Base-by-base conservation (phyloP, 2,888 invertebrate species). In the Nemoura dubitans region DNA sequence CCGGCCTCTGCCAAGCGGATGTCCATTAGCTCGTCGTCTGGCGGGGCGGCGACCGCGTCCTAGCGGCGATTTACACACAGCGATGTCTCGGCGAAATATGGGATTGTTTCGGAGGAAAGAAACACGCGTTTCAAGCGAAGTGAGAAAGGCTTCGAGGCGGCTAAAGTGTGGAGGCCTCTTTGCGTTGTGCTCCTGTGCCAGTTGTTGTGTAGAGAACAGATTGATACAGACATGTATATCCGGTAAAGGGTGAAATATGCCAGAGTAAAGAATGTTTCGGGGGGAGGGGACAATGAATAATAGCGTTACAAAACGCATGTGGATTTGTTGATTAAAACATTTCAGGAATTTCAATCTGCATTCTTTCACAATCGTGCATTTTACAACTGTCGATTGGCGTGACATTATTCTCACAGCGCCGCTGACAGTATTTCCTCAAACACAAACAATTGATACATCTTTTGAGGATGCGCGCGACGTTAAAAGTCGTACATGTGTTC, bases 101-200 rank as follows among this genome's bases (percentile, higher is more conserved):
- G 78, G 78, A 78, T 78, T 78, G 78, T 78, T 78, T 78, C n/a
- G 5, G 28, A 78, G 21, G 59, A 59, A 59, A 59, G 59, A 59
- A 21, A 21, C n/a, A n/a, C n/a, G 21, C 59, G 59, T 21, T n/a
- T n/a, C n/a, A n/a, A n/a, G 21, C 10, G 59, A 59, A 59, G 59
- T 59, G 59, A 59, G 21, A 59, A 36, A 36, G 36, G 36, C 3
- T 36, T 3, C 36, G 36, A 59, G 59, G 14, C 21, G 59, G 14
- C 3, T 7, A 59, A 21, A 59, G 36, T 21, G 59, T 14, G 59
- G n/a, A n/a, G n/a, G 14, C 14, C 59, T 59, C 21, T 59, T 59
- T 59, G 59, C 21, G 21, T 59, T 59, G 59, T 59, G 16, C 21
- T 59, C 59, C 14, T 59, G 21, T 36, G n/a, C 16, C 59, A 59